These are phyloP conservation scores for Sebastes schlegelii DNA, from an alignment of 2,113 vertebrate species.

Conservation along the genomic window DNA sequence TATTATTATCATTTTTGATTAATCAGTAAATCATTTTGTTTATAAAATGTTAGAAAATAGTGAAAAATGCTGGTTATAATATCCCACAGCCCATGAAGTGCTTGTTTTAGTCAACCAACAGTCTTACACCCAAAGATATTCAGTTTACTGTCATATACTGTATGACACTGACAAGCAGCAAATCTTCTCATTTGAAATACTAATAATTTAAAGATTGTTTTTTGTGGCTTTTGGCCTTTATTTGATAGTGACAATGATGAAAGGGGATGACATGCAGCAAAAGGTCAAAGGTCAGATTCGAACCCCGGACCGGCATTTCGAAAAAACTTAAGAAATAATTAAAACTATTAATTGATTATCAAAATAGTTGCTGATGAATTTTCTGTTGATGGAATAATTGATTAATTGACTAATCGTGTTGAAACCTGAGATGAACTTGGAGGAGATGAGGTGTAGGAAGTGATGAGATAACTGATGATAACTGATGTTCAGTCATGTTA, in stretches of 20 bases:
- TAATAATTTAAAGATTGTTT: no score
- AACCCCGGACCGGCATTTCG: no score
- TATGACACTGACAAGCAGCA: background rate
- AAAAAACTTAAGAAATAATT: background rate
- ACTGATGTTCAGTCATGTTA: no score
- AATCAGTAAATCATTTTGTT: background rate
- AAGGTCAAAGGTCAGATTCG: no score
- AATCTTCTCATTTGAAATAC: background rate
- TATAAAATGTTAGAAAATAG: background rate
- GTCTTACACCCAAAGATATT: background rate
- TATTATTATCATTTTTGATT: no score
- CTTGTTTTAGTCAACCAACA: background rate
- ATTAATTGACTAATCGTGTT: background rate
- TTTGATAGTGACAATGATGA: no score
- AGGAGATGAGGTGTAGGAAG: background rate
- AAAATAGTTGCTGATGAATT: background rate
- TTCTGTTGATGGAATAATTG: no score
- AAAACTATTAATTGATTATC: background rate
- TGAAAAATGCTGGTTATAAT: background rate
- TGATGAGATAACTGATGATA: background rate
- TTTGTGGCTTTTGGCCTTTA: no score
- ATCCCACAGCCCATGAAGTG: background rate
- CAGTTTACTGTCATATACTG: background rate
- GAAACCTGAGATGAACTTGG: background rate
- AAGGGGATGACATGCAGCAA: no score